phyloP scores from a whole-genome alignment of 2,888 invertebrate genomes.

The Hetaerina titia region DNA sequence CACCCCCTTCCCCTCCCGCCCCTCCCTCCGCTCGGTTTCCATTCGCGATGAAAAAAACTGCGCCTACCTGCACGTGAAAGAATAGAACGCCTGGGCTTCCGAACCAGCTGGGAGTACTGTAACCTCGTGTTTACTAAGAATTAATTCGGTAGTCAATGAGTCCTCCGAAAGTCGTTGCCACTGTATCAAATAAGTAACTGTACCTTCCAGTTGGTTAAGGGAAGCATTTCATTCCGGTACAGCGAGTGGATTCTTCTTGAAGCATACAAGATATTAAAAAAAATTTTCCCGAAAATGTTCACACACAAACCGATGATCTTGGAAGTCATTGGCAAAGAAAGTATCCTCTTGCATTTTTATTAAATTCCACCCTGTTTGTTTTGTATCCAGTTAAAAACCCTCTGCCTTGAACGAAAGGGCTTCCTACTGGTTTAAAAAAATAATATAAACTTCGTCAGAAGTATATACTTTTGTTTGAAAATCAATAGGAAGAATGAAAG shows the following conservation, averaged over 20 bases:
- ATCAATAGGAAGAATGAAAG: no score
- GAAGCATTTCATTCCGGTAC: no score
- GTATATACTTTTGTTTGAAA: no score
- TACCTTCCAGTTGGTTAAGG: not conserved
- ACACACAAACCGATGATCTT: no score
- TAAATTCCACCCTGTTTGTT: no score
- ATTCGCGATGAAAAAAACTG: not conserved
- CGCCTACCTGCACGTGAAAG: not conserved
- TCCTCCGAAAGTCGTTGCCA: not conserved
- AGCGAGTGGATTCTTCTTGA: not conserved
- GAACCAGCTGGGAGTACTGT: slow-evolving; percentile 9
- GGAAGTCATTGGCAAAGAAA: no score
- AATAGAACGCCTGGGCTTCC: not conserved
- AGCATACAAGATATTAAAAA: not conserved
- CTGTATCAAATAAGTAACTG: not conserved
- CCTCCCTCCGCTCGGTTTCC: not conserved
- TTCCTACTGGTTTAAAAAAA: no score
- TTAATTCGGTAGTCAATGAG: not conserved
- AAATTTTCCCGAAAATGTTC: no score
- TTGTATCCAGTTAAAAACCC: no score
- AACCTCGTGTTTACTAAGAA: not conserved
- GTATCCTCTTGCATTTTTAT: no score
- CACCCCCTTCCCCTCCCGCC: not conserved
- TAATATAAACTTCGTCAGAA: no score
- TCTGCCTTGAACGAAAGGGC: no score